phyloP scores from a whole-genome alignment of 2,888 invertebrate species.

The Drosophila infuscata region DNA sequence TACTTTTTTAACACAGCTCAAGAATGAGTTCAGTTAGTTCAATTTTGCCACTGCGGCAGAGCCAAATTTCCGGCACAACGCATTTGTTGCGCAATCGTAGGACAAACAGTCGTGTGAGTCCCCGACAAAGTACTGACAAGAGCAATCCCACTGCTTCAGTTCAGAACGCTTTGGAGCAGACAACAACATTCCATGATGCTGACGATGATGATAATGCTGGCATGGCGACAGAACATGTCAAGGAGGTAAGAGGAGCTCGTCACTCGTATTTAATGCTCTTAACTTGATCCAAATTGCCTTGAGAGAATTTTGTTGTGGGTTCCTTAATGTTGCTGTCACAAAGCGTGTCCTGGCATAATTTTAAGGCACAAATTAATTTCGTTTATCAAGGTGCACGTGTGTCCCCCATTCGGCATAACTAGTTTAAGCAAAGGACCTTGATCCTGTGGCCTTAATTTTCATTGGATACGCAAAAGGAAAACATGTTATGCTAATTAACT shows the following conservation, averaged over 20 bases:
- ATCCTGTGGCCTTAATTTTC: slow-evolving; percentile 8
- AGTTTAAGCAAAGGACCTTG: slow-evolving; percentile 16
- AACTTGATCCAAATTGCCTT: slow-evolving; percentile 25
- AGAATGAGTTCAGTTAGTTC: neutral
- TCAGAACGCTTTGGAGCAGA: slow-evolving; percentile 11
- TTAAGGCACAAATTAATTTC: slow-evolving; percentile 47
- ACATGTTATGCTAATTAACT: slow-evolving; percentile 62
- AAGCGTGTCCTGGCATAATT: slow-evolving; percentile 64
- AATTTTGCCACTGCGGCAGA: slow-evolving; percentile 16
- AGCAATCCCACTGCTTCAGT: slow-evolving; percentile 20
- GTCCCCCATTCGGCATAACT: slow-evolving; percentile 26
- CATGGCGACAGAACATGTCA: neutral
- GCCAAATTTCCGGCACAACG: slow-evolving; percentile 5
- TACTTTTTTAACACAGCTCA: slow-evolving; percentile 6
- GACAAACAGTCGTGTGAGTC: slow-evolving; percentile 16
- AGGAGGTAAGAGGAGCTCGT: slow-evolving; percentile 17
- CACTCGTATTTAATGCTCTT: slow-evolving; percentile 9
- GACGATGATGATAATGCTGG: slow-evolving; percentile 3
- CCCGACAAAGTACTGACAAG: slow-evolving; percentile 1
- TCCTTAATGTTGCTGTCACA: slow-evolving; percentile 5
- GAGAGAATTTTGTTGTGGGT: slow-evolving; percentile 4
- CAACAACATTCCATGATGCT: neutral
- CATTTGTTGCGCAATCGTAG: slow-evolving; percentile 55
- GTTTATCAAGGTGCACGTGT: slow-evolving; percentile 40
- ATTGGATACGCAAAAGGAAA: slow-evolving; percentile 16